A percentile compares a stretch with the other conserved stretches of the same genome.
Evolutionary conservation across 2,797 vertebrate genomes (phyloP).

Genomic region (Pantherophis vulpinus): DNA sequence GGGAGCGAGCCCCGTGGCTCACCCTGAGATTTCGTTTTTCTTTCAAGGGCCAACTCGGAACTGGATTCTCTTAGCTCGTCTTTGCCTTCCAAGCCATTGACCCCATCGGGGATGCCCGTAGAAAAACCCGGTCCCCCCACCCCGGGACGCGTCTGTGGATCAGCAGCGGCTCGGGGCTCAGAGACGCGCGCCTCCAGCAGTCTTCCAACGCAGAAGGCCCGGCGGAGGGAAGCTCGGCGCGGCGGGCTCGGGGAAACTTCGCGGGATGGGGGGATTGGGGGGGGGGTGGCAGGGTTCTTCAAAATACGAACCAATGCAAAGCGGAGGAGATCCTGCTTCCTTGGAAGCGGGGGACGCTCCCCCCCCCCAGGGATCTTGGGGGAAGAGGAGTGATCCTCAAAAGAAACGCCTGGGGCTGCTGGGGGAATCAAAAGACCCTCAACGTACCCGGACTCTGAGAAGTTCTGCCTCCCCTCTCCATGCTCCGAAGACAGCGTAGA

Average conservation of each 20-base stretch:
- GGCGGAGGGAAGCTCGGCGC: not conserved
- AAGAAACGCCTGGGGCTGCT: not conserved
- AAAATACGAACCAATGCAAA: not conserved
- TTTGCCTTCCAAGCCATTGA: not conserved
- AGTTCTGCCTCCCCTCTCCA: not conserved
- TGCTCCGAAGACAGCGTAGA: not conserved
- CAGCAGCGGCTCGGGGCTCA: not conserved
- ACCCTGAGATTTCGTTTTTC: not conserved
- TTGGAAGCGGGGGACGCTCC: not conserved
- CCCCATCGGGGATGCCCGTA: not conserved
- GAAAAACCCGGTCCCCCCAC: fast-evolving
- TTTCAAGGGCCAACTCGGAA: not conserved
- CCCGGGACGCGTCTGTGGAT: not conserved
- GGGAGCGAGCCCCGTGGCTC: not conserved
- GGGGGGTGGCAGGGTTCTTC: not conserved
- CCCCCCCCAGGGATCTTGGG: not conserved
- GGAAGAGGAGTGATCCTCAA: not conserved
- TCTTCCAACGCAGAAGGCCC: not conserved
- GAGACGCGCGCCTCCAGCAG: not conserved
- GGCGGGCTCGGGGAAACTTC: not conserved
- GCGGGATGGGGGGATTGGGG: not conserved
- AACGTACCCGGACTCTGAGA: not conserved
- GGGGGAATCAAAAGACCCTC: not conserved
- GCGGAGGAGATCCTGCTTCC: not conserved
- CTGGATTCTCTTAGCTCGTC: not conserved